A percentile compares a stretch with the other conserved stretches of the same genome.
Conservation (phyloP, 2,888 invertebrate species). For the Philonicus albiceps region DNA sequence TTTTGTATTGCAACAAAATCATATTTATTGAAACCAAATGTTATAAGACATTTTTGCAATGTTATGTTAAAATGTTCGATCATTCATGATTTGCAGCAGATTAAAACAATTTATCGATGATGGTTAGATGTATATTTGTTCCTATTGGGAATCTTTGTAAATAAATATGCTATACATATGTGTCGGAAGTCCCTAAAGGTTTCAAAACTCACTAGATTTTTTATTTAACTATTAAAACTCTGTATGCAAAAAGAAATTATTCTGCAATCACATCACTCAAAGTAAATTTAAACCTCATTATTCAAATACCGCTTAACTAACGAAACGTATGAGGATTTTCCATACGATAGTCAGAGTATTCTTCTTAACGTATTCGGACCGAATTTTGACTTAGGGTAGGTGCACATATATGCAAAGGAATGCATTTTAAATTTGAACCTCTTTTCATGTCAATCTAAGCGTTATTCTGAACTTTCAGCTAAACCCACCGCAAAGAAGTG, state of each 20-base stretch:
- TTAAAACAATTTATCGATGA: too few species aligned
- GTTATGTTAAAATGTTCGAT: too few species aligned
- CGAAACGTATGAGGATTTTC: neutral
- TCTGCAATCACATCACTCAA: neutral
- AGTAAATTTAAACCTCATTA: neutral
- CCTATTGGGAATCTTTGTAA: too few species aligned
- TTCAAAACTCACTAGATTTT: too few species aligned
- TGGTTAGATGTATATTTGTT: too few species aligned
- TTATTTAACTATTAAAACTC: neutral
- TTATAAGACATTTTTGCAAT: too few species aligned
- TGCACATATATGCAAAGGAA: neutral
- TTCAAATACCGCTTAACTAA: neutral
- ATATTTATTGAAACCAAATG: too few species aligned
- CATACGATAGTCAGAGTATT: neutral
- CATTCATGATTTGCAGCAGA: too few species aligned
- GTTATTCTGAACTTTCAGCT: neutral
- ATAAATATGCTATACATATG: too few species aligned
- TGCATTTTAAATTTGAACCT: slow-evolving; percentile 18
- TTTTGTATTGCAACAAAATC: too few species aligned
- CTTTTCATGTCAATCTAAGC: slow-evolving; percentile 28
- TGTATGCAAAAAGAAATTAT: neutral
- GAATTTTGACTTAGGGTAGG: neutral
- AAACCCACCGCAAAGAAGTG: slow-evolving; percentile 21
- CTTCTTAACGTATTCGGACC: neutral
- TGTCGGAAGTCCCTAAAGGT: too few species aligned